Evolutionary conservation across 2,888 invertebrate genomes (phyloP), one percentile per base, ranked within the genome.

Genomic region (Trichogramma dendrolimi): DNA sequence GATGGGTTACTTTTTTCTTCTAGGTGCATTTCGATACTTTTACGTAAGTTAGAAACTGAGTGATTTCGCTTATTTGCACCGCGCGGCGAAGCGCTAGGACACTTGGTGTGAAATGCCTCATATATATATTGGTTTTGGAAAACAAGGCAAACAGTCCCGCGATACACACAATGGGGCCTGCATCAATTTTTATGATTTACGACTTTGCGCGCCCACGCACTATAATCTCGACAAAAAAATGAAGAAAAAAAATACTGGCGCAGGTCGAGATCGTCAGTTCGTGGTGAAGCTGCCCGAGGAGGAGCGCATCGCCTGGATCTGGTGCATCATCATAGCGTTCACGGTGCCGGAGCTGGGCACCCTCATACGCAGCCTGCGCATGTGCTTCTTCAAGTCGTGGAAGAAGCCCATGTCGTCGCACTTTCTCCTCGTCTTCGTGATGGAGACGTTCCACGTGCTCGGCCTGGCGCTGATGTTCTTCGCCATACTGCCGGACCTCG

Each of bases 251-350:
- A 10, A 2, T 55, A 40, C 11, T 60, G 11, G 81, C 83, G 62
- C 80, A 92, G 93, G 90, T 82, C 88, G 92, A 74, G 92, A 92
- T 81, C 92, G 91, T 79, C 89, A 89, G 80, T 94, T 91, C 78
- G 83, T 89, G 73, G 91, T 90, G 6, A 86, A 85, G 69, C 81
- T 94, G 68, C 92, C 94, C 39, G 89, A 90, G 70, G 88, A 89
- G 71, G 94, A 95, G 80, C 85, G 93, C 59, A 89, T 94, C 67
- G 92, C 90, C 53, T 95, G 94, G 94, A 91, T 93, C 79, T 96
- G 96, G 94, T 91, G 92, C 64, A 79, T 96, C 56, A 81, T 95
- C 58, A 89, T 94, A 68, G 92, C 91, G 4, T 94, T 92, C 74
- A 85, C 91, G 46, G 87, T 94, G 56, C 96, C 96, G 0, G 96